Evolutionary conservation across 2,113 vertebrate genomes (phyloP), one percentile per base, ranked within the genome.

Genomic region (Platichthys flesus): DNA sequence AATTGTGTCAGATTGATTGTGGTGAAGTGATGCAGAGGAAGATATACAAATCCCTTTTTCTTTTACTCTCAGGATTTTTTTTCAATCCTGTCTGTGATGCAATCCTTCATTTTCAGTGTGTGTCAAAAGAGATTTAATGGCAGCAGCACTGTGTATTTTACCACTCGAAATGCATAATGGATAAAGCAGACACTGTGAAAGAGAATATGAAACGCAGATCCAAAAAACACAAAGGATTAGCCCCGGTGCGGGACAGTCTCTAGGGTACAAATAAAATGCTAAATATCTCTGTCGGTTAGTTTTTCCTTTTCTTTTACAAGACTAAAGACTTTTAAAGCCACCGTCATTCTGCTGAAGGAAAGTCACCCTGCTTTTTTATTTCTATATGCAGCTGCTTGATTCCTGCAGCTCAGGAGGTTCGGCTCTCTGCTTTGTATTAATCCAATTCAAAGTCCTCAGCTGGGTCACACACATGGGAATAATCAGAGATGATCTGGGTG

Each of bases 401-500:
- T 80, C 81, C 54, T 73, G 70, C 71, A 49, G 71, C 83, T 70
- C 55, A 47, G 79, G 59, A 67, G 62, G 49, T 24, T 74, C 40
- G 9, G 28, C 51, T 70, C 54, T 78, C 84, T 85, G 81, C 65
- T 57, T 76, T 31, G 31, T 31, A 31, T 31, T 31, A 31, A 7
- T 31, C 31, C 31, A 31, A 31, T 31, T 31, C 31, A 31, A 31
- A 31, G 31, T 31, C 79, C 56, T 51, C 75, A 31, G 85, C 74
- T 54, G 51, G 83, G 73, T 68, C 56, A 61, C 79, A 87, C 88
- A 89, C 87, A 88, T 91, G 90, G 90, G 83, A 91, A 83, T 85
- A 79, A 88, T 91, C 83, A 90, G 54, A 61, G 61, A 62, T 71
- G 75, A 85, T 89, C 74, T 81, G 75, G 28, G 76, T n/a, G 23